phyloP scores from a whole-genome alignment of 2,797 vertebrate genomes.

The Lepidocolaptes lacrymiger region DNA sequence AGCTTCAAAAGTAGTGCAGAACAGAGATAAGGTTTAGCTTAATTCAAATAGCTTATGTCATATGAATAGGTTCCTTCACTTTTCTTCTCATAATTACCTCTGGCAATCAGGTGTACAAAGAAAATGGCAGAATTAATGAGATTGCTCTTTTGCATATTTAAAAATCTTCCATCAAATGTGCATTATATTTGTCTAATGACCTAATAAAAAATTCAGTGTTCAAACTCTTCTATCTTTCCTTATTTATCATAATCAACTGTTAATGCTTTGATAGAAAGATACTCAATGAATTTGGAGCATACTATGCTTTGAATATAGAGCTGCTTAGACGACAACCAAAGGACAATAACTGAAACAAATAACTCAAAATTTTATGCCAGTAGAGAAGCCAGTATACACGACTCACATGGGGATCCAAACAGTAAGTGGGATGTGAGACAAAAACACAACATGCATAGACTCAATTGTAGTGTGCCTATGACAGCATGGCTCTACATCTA shows the following conservation, averaged over 20 bases:
- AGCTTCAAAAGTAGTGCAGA: neutral
- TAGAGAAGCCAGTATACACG: neutral
- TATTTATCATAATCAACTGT: neutral
- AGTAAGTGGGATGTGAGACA: neutral
- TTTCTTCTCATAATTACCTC: neutral
- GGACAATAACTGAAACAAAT: neutral
- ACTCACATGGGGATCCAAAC: neutral
- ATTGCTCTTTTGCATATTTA: neutral
- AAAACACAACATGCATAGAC: neutral
- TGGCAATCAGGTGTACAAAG: neutral
- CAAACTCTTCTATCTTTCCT: neutral
- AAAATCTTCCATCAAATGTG: neutral
- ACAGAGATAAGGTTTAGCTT: neutral
- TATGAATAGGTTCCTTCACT: neutral
- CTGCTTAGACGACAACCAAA: neutral
- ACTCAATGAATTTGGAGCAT: neutral
- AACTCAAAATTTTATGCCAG: neutral
- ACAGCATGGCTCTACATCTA: neutral
- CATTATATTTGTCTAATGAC: neutral
- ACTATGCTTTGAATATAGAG: neutral
- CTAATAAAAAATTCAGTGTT: neutral
- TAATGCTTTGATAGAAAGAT: neutral
- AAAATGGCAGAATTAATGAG: conserved; percentile 8
- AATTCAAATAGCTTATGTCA: neutral
- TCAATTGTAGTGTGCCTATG: neutral